phyloP scores from a whole-genome alignment of 2,888 invertebrate species.

The Chrysomela aeneicollis region DNA sequence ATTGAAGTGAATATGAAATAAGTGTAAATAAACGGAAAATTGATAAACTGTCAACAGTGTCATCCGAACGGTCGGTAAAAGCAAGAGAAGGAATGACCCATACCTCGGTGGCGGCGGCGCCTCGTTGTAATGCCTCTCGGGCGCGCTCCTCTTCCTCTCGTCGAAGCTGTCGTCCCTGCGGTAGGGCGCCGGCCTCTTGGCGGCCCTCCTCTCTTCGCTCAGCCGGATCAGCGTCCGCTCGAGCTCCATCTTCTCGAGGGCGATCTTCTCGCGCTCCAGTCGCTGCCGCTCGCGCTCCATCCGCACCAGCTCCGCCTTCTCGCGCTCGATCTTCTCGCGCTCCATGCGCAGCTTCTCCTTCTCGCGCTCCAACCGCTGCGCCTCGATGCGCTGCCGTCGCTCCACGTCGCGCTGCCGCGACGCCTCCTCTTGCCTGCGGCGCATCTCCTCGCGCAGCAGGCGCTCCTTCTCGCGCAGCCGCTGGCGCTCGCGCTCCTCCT shows the following conservation, averaged over 20 bases:
- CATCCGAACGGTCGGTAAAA: no score
- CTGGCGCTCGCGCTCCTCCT: constrained; percentile 79
- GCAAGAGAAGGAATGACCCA: constrained; percentile 42
- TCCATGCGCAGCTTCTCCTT: constrained; percentile 83
- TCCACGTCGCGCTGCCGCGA: constrained; percentile 76
- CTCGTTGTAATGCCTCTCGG: constrained; percentile 62
- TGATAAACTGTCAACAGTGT: no score
- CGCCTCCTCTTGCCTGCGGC: constrained; percentile 80
- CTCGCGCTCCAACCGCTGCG: constrained; percentile 81
- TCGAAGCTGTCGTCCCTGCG: constrained; percentile 48
- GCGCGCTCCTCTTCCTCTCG: constrained; percentile 36
- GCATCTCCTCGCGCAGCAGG: constrained; percentile 79
- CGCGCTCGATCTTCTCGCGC: constrained; percentile 86
- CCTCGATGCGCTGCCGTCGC: constrained; percentile 84
- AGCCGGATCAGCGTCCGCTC: constrained; percentile 78
- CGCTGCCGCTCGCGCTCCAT: constrained; percentile 86
- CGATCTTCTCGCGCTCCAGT: constrained; percentile 64
- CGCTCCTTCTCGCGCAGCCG: constrained; percentile 81
- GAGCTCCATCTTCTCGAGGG: constrained; percentile 81
- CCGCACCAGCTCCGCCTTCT: constrained; percentile 84
- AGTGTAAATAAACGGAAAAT: no score
- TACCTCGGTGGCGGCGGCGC: constrained; percentile 66
- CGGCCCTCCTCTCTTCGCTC: constrained; percentile 67
- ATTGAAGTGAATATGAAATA: no score
- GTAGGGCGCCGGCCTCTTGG: constrained; percentile 64